Conservation (phyloP, 1,140 invertebrate species). For the Drosophila athabasca region DNA sequence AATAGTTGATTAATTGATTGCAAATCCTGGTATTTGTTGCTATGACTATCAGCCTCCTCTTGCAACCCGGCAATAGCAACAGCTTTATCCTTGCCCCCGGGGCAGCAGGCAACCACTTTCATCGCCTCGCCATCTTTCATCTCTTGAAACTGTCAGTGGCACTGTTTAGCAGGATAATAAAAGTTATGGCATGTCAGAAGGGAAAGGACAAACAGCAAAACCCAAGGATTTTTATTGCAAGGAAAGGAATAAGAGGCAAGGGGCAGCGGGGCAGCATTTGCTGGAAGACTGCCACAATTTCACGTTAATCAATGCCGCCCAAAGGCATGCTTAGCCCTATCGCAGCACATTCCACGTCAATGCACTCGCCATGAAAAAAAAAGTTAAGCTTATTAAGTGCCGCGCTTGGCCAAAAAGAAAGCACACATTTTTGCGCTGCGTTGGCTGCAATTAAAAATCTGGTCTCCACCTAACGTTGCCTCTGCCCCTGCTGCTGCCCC, state of each 20-base stretch:
- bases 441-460: slow-evolving; percentile 73
- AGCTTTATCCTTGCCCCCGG: too few species aligned
- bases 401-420: neutral
- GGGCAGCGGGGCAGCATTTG: too few species aligned
- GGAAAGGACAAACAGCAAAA: too few species aligned
- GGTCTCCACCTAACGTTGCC: slow-evolving; percentile 39
- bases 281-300: too few species aligned
- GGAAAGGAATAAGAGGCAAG: too few species aligned
- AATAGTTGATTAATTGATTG: slow-evolving; percentile 32
- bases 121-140: neutral
- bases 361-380: slow-evolving; percentile 34
- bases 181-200: too few species aligned
- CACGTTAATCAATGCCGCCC: slow-evolving; percentile 9
- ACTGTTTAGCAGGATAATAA: neutral
- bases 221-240: too few species aligned
- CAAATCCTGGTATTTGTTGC: neutral
- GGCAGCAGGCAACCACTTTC: too few species aligned
- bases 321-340: slow-evolving; percentile 27
- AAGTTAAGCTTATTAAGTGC: slow-evolving; percentile 51
- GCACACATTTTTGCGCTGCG: slow-evolving; percentile 57
- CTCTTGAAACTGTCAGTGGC: neutral
- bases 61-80: too few species aligned
- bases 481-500: slow-evolving; percentile 3
- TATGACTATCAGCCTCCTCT: neutral
- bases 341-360: slow-evolving; percentile 60